Evolutionary conservation across 2,113 vertebrate genomes (phyloP).

Genomic region (Thamnophis sirtalis): DNA sequence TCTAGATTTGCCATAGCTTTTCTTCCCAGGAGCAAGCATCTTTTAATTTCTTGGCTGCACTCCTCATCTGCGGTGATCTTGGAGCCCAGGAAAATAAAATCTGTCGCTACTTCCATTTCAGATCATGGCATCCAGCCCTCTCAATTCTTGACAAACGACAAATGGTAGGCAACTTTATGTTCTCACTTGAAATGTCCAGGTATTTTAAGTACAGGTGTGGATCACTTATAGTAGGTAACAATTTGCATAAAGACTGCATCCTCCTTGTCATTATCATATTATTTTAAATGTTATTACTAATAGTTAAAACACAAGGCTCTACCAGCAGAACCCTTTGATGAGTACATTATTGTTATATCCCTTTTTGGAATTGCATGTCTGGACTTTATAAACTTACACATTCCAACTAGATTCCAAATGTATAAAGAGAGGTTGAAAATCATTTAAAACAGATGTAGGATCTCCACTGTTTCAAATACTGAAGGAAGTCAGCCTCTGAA

Average conservation of each 20-base stretch:
- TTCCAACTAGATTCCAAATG: not conserved
- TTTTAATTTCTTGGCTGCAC: too few species aligned
- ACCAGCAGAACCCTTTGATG: not conserved
- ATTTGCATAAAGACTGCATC: not conserved
- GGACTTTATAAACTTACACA: not conserved
- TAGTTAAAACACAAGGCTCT: not conserved
- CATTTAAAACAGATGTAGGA: not conserved
- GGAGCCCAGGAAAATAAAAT: too few species aligned
- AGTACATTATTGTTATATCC: not conserved
- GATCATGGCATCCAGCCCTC: too few species aligned
- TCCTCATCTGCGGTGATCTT: too few species aligned
- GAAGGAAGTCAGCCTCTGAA: not conserved
- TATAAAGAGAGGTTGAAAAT: not conserved
- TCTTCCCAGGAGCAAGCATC: too few species aligned
- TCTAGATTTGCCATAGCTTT: too few species aligned
- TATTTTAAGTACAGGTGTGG: not conserved
- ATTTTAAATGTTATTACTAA: not conserved
- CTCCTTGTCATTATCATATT: not conserved
- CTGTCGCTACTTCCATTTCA: too few species aligned
- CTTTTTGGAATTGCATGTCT: conserved; percentile 12
- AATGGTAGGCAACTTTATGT: not conserved
- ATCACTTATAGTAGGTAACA: not conserved
- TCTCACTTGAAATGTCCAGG: not conserved
- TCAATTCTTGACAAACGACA: not conserved
- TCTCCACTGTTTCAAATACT: not conserved